Conservation (phyloP, 2,888 invertebrate genomes). For the Leptinotarsa juncta region DNA sequence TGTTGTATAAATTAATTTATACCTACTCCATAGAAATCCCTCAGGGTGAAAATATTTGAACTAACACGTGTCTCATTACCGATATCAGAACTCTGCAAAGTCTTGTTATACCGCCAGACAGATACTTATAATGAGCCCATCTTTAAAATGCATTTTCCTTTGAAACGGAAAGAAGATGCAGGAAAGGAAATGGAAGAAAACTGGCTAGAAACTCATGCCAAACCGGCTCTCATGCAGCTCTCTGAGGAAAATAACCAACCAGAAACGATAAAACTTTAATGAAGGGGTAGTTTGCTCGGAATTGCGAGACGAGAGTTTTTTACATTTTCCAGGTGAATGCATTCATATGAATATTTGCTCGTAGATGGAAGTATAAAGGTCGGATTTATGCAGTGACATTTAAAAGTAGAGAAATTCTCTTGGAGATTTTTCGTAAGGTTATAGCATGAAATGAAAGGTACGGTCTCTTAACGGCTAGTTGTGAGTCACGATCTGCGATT, state of each 20-base stretch:
- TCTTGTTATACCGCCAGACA: too few relatives aligned
- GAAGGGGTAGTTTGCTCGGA: neutral
- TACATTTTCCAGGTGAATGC: conserved; percentile 10
- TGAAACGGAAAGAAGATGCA: neutral
- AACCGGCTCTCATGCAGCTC: neutral
- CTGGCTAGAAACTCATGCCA: neutral
- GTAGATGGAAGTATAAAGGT: neutral
- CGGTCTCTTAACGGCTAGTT: neutral
- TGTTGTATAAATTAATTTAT: too few relatives aligned
- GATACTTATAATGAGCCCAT: too few relatives aligned
- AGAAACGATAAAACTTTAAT: conserved; percentile 8
- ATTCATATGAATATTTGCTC: conserved; percentile 13
- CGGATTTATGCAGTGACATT: conserved; percentile 6
- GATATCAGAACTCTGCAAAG: too few relatives aligned
- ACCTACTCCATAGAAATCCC: too few relatives aligned
- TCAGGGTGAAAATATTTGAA: too few relatives aligned
- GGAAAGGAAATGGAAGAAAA: neutral
- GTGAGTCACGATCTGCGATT: neutral
- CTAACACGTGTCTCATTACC: too few relatives aligned
- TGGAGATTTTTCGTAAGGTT: neutral
- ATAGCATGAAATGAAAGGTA: neutral
- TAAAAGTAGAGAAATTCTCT: neutral
- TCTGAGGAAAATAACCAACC: conserved; percentile 2
- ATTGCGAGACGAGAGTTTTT: conserved; percentile 7
- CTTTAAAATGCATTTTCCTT: conserved; percentile 1